Evolutionary conservation across 2,888 invertebrate species (phyloP).

Genomic region (Stenotaenia linearis): DNA sequence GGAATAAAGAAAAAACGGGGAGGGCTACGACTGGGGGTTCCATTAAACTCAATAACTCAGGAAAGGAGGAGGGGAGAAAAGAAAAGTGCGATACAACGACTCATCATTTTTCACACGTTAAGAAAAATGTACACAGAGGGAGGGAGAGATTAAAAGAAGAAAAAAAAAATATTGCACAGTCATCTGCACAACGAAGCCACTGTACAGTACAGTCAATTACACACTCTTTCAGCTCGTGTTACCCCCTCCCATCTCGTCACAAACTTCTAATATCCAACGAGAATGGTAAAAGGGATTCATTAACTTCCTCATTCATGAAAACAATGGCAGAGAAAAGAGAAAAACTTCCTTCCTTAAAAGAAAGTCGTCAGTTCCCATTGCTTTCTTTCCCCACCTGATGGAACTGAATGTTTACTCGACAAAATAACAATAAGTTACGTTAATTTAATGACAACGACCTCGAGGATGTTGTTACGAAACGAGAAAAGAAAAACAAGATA

Average conservation of each 20-base stretch:
- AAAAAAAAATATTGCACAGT: constrained; percentile 2
- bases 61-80: neutral
- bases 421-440: neutral
- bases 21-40: neutral
- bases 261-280: neutral
- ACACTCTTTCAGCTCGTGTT: neutral
- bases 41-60: constrained; percentile 10
- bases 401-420: neutral
- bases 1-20: neutral
- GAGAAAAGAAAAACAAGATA: neutral
- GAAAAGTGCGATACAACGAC: neutral
- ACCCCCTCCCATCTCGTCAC: constrained; percentile 1
- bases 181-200: neutral
- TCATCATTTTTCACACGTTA: constrained; percentile 26
- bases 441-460: neutral
- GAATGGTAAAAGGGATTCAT: neutral
- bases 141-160: constrained; percentile 1
- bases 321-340: neutral
- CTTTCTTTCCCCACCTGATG: neutral
- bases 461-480: neutral
- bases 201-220: neutral
- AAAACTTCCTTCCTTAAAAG: neutral
- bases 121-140: neutral
- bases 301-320: neutral
- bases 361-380: neutral